phyloP scores from a whole-genome alignment of 1,140 invertebrate genomes.

The Drosophila murphyi region DNA sequence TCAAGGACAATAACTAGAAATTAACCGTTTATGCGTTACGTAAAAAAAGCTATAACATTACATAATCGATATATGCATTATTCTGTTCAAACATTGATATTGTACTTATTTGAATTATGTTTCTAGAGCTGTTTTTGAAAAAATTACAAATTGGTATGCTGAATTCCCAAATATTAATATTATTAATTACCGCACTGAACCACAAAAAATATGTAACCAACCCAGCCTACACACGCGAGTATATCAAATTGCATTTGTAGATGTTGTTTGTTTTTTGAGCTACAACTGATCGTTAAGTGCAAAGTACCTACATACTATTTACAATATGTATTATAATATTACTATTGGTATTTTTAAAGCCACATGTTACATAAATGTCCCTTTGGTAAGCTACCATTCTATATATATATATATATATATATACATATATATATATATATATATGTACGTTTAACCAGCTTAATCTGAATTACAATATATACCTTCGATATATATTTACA shows the following conservation, averaged over 20 bases:
- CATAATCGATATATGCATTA: constrained; percentile 57
- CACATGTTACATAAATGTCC: constrained; percentile 52
- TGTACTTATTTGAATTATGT: constrained; percentile 52
- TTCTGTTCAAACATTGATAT: constrained; percentile 59
- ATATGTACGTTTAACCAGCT: constrained; percentile 49
- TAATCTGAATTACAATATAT: constrained; percentile 63
- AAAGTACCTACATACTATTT: constrained; percentile 66
- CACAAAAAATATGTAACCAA: constrained; percentile 49
- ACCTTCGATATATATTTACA: constrained; percentile 21
- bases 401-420: constrained; percentile 7
- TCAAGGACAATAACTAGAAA: constrained; percentile 79
- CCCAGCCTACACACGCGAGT: constrained; percentile 35
- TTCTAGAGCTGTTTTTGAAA: constrained; percentile 34
- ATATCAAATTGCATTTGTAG: constrained; percentile 77
- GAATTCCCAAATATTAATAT: constrained; percentile 55
- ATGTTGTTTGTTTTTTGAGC: constrained; percentile 74
- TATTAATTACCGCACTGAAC: constrained; percentile 39
- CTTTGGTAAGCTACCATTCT: constrained; percentile 60
- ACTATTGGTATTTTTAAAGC: constrained; percentile 64
- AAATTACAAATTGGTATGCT: constrained; percentile 68
- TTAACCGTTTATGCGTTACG: constrained; percentile 69
- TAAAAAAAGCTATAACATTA: constrained; percentile 32
- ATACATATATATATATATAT: constrained; percentile 33
- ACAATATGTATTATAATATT: constrained; percentile 35
- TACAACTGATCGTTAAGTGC: constrained; percentile 71